These are phyloP conservation scores for Sycobia sp. DNA, from an alignment of 1,140 invertebrate species.

Conservation along the genomic window DNA sequence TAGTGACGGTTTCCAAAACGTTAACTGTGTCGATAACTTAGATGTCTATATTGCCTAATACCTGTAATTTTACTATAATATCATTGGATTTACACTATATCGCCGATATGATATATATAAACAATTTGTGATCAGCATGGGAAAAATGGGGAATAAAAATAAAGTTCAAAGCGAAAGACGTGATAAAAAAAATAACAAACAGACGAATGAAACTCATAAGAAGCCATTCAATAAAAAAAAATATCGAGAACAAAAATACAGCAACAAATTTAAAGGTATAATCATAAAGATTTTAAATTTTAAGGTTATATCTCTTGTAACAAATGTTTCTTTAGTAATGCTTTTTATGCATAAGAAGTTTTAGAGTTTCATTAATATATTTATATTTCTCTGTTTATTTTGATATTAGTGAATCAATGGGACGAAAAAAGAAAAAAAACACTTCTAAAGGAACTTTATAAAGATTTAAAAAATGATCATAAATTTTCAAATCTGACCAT, in stretches of 20 bases:
- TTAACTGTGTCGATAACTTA: too few relatives aligned
- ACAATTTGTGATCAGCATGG: too few relatives aligned
- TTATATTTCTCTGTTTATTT: not conserved
- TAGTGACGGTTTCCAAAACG: too few relatives aligned
- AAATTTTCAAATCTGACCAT: conserved; percentile 34
- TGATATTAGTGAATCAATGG: conserved; percentile 65
- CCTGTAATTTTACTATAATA: too few relatives aligned
- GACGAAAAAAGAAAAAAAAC: conserved; percentile 66
- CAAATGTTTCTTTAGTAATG: too few relatives aligned
- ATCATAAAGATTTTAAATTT: not conserved
- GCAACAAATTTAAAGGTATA: conserved; percentile 68
- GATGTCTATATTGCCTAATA: too few relatives aligned
- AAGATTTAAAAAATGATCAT: conserved; percentile 62
- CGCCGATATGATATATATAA: too few relatives aligned
- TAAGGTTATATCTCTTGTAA: conserved; percentile 36
- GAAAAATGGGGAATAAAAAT: conserved; percentile 16
- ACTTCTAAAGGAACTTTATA: conserved; percentile 63
- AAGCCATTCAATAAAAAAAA: conserved; percentile 70
- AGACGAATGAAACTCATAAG: conserved; percentile 34
- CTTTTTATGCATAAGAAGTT: conserved; percentile 21
- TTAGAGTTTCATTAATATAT: not conserved
- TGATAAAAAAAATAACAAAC: conserved; percentile 12
- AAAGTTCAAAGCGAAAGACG: conserved; percentile 1
- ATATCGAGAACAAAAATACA: conserved; percentile 70
- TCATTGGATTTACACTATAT: too few relatives aligned